phyloP scores from a whole-genome alignment of 2,888 invertebrate species.

The Drosophila macrospina region DNA sequence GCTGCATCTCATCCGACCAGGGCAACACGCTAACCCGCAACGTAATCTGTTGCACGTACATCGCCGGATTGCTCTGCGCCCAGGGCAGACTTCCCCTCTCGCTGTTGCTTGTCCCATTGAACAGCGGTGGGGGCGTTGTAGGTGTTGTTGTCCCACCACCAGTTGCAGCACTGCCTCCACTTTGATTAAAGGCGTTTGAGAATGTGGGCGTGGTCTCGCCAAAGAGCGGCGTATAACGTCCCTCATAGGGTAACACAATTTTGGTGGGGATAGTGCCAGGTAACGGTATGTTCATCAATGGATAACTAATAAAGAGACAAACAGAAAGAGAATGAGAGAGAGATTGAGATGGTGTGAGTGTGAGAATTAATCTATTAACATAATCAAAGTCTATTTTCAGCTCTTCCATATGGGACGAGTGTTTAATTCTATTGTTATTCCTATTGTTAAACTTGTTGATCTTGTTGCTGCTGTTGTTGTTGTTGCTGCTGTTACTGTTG shows the following conservation, averaged over 20 bases:
- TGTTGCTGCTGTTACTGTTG: slow-evolving; percentile 19
- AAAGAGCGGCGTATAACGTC: slow-evolving; percentile 78
- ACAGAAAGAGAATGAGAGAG: background rate
- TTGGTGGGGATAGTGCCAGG: slow-evolving; percentile 95
- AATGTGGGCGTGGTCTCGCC: slow-evolving; percentile 44
- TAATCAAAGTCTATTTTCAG: background rate
- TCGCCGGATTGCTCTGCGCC: slow-evolving; percentile 87
- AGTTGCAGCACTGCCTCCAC: slow-evolving; percentile 45
- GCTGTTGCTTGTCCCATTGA: slow-evolving; percentile 37
- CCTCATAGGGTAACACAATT: slow-evolving; percentile 87
- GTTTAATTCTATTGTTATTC: background rate
- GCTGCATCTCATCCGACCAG: slow-evolving; percentile 92
- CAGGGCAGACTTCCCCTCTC: slow-evolving; percentile 85
- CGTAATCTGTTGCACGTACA: slow-evolving; percentile 92
- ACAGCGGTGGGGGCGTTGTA: slow-evolving; percentile 27
- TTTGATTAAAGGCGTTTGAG: slow-evolving; percentile 40
- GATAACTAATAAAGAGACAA: slow-evolving; percentile 88
- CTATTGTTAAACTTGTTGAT: background rate
- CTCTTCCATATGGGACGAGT: background rate
- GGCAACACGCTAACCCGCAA: slow-evolving; percentile 92
- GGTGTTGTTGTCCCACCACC: slow-evolving; percentile 18
- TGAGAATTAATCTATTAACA: slow-evolving; percentile 18
- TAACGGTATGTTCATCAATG: slow-evolving; percentile 93
- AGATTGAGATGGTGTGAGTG: background rate
- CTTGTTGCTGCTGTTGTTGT: slow-evolving; percentile 12